A percentile compares a stretch with the other conserved stretches of the same genome.
These are phyloP conservation scores for Drosophila sulfurigaster DNA, from an alignment of 1,140 invertebrate species.

Conservation along the genomic window DNA sequence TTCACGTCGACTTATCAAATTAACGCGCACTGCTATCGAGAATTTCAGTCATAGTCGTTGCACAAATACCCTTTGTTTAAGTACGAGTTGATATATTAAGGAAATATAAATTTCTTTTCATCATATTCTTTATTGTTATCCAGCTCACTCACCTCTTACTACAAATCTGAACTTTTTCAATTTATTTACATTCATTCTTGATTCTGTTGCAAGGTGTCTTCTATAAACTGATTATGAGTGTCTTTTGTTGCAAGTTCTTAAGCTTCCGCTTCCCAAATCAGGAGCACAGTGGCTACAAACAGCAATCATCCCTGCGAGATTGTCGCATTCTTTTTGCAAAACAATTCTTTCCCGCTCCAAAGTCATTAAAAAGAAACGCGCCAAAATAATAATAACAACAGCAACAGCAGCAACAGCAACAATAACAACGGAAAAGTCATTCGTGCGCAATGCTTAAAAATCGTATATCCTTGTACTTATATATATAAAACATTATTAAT, in stretches of 20 bases:
- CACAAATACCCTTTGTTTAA: constrained; percentile 2
- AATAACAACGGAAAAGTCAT: constrained; percentile 55
- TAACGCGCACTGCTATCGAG: constrained; percentile 10
- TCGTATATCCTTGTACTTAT: constrained; percentile 52
- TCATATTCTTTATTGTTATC: no score
- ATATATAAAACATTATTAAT: constrained; percentile 79
- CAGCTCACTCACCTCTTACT: no score
- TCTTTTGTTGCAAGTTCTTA: constrained; percentile 6
- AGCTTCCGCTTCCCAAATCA: not conserved
- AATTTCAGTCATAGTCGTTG: not conserved
- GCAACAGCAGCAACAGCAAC: constrained; percentile 43
- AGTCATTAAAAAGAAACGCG: constrained; percentile 71
- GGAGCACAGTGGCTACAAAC: not conserved
- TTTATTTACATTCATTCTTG: not conserved
- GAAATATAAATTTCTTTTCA: no score
- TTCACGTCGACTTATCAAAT: constrained; percentile 13
- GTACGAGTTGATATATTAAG: not conserved
- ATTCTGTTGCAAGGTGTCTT: no score
- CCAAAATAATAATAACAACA: constrained; percentile 56
- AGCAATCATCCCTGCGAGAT: constrained; percentile 37
- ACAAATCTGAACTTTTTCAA: not conserved
- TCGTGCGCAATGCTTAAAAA: constrained; percentile 71
- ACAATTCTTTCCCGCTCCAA: constrained; percentile 40
- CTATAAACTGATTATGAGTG: not conserved
- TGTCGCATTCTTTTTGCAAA: constrained; percentile 52